Evolutionary conservation across 2,113 vertebrate genomes (phyloP).

Genomic region (Bos javanicus): DNA sequence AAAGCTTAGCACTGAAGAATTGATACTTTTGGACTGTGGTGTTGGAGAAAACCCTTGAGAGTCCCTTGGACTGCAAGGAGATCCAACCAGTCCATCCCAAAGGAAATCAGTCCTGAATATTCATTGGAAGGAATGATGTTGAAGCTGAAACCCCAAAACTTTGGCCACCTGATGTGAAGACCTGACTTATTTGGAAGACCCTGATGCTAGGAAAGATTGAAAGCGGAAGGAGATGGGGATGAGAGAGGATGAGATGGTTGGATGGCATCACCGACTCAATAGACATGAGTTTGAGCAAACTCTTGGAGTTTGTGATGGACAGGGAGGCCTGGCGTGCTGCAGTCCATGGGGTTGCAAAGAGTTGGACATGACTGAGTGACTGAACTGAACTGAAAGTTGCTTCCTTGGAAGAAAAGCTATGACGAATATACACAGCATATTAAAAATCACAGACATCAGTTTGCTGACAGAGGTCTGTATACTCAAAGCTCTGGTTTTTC

Average conservation of each 20-base stretch:
- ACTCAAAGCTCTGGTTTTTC: background rate
- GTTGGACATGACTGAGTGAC: background rate
- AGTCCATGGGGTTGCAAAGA: background rate
- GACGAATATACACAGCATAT: background rate
- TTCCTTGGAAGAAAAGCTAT: background rate
- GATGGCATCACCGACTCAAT: background rate
- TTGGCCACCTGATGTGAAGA: background rate
- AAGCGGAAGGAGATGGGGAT: background rate
- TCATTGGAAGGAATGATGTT: background rate
- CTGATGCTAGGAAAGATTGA: background rate
- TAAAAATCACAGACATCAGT: background rate
- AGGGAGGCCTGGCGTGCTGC: accelerated
- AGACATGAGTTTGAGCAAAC: background rate
- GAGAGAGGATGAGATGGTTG: background rate
- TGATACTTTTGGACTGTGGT: background rate
- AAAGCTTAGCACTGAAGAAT: background rate
- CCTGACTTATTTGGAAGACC: background rate
- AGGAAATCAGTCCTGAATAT: background rate
- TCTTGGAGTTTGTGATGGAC: background rate
- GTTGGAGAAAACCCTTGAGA: background rate
- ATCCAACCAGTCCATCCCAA: background rate
- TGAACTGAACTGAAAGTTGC: background rate
- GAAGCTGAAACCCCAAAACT: background rate
- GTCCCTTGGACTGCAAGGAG: background rate
- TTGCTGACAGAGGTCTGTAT: background rate